Percentiles rank a stretch among this genome's conserved stretches.
Conservation (phyloP, 2,797 vertebrate species). For the Pogoniulus pusillus region DNA sequence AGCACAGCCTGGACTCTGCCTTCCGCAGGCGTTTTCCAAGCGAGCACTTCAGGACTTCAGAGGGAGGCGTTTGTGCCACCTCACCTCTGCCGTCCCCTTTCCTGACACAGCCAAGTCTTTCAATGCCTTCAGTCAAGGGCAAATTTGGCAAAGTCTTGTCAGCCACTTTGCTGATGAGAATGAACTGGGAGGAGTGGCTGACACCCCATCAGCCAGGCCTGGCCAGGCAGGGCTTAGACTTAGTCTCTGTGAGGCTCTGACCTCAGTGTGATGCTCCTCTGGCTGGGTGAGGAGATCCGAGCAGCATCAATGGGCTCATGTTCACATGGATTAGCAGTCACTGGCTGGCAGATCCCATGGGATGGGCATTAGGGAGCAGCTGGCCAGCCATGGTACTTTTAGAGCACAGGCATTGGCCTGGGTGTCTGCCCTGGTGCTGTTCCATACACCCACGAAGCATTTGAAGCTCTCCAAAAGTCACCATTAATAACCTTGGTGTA, state of each 20-base stretch:
- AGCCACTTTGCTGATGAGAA: too few species aligned
- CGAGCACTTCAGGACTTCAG: not conserved
- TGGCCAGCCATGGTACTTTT: not conserved
- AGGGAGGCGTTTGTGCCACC: constrained; percentile 8
- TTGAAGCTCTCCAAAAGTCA: not conserved
- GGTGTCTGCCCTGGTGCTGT: not conserved
- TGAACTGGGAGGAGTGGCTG: too few species aligned
- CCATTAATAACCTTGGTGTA: not conserved
- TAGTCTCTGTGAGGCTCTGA: not conserved
- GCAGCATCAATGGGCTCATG: constrained; percentile 6
- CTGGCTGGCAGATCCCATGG: constrained; percentile 47
- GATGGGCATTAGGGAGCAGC: constrained; percentile 18
- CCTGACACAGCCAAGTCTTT: not conserved
- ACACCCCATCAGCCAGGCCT: too few species aligned
- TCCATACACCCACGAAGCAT: not conserved
- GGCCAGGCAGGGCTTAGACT: not conserved
- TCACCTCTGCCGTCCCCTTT: not conserved
- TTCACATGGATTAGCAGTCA: constrained; percentile 53
- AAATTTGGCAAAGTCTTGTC: not conserved
- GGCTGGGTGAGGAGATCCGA: constrained; percentile 31
- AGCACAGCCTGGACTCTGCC: constrained; percentile 1
- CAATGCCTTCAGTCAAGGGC: not conserved
- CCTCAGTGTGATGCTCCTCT: not conserved
- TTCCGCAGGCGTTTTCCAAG: not conserved
- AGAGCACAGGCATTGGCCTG: not conserved